A percentile compares a stretch with the other conserved stretches of the same genome.
Evolutionary conservation across 2,797 vertebrate genomes (phyloP).

Genomic region (Arnoldichthys spilopterus): DNA sequence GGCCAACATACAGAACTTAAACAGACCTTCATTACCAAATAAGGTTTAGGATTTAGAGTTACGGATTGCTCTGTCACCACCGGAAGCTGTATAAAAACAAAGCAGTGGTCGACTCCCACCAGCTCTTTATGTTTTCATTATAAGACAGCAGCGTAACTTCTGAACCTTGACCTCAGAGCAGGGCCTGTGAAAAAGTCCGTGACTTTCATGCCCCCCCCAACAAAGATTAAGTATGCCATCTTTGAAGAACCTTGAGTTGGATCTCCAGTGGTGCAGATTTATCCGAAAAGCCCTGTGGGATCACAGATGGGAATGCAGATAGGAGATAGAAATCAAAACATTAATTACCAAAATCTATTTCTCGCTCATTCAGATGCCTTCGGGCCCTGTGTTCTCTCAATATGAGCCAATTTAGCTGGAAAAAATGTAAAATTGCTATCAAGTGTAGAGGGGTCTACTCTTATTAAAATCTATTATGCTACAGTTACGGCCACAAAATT

Average conservation of each 20-base stretch:
- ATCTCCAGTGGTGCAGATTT: constrained; percentile 72
- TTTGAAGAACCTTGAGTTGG: constrained; percentile 65
- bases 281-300: constrained; percentile 63
- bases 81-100: constrained; percentile 68
- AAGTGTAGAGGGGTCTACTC: no score
- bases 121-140: not conserved
- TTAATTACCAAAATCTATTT: constrained; percentile 70
- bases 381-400: constrained; percentile 57
- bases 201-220: constrained; percentile 48
- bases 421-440: not conserved
- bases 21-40: constrained; percentile 76
- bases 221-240: not conserved
- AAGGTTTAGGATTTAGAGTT: constrained; percentile 67
- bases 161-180: constrained; percentile 26
- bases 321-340: constrained; percentile 74
- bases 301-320: constrained; percentile 78
- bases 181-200: constrained; percentile 6
- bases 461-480: no score
- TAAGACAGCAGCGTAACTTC: not conserved
- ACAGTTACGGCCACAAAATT: no score
- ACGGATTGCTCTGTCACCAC: constrained; percentile 72
- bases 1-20: constrained; percentile 70
- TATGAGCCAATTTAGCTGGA: constrained; percentile 55
- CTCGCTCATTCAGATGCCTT: constrained; percentile 64
- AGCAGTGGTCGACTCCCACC: not conserved